Conservation (phyloP, 1,140 invertebrate genomes). For the Drosophila kurseongensis region DNA sequence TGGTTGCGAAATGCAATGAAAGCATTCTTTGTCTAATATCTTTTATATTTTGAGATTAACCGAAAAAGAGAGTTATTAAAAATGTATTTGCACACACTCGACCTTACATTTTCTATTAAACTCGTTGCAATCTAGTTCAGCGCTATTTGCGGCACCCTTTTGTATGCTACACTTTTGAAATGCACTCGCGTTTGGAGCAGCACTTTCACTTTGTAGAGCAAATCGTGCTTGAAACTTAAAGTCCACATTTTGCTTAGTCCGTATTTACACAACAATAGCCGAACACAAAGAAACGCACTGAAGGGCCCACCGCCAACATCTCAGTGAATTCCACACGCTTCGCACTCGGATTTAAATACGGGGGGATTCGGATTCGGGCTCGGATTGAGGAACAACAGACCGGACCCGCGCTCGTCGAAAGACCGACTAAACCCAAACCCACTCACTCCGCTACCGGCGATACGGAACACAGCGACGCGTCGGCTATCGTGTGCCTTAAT, state of each 20-base stretch:
- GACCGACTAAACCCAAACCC: constrained; percentile 63
- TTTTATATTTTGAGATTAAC: too few species aligned
- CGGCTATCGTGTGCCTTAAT: constrained; percentile 73
- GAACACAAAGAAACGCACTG: constrained; percentile 19
- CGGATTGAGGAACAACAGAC: constrained; percentile 47
- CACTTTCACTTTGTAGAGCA: constrained; percentile 42
- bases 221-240: constrained; percentile 28
- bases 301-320: constrained; percentile 6
- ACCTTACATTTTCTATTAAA: not conserved
- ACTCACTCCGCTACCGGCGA: constrained; percentile 37
- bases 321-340: not conserved
- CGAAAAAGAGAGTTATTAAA: too few species aligned
- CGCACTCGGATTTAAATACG: not conserved
- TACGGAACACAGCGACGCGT: constrained; percentile 6
- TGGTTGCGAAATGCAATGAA: not conserved
- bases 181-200: not conserved
- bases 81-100: not conserved
- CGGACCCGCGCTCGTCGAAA: constrained; percentile 52
- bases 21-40: not conserved
- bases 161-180: constrained; percentile 24
- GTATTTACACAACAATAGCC: constrained; percentile 16
- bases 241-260: constrained; percentile 29
- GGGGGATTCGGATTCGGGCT: constrained; percentile 2
- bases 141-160: constrained; percentile 21
- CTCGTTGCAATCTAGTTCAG: not conserved